Base-by-base conservation (phyloP, 2,888 invertebrate genomes). In the Hyles lineata region DNA sequence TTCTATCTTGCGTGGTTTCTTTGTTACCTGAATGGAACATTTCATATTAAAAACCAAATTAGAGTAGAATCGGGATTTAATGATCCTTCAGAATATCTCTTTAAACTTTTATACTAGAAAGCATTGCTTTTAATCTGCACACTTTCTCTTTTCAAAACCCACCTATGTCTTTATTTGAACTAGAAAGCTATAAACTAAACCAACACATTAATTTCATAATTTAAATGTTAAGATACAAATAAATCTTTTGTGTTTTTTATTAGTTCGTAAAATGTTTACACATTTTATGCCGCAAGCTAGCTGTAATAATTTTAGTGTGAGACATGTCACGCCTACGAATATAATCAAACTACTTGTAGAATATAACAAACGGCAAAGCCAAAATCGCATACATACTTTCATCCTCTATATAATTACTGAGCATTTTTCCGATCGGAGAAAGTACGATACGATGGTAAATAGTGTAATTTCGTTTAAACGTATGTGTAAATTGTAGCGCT, bases 361-460 rank as follows among this genome's bases (percentile, higher is more conserved):
- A 35, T 21, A 74, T 76, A 79, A 82, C 76, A 80, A 83, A 82
- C 79, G 73, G 77, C 77, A 76, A 83, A 21, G 43, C 21, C 63
- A 79, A 76, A 82, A 85, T 83, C 83, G 76, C 80, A 76, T 78
- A 82, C 80, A 76, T 78, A 82, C 89, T 89, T 89, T 89, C 89
- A 87, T 84, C 86, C 83, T 78, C 74, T n/a, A 74, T 81, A 81
- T 86, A 87, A 88, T 88, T 86, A 87, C 83, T 79, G 79, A 79
- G 78, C 83, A 87, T 85, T 87, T 87, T 85, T 85, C 78, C 79
- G 78, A 84, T 79, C 67, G 78, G 87, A 85, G 90, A 90, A 89
- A 90, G 89, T 86, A 67, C 72, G 83, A 74, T 78, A 79, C 84
- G 85, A 83, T 80, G 82, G 80, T 85, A 82, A 81, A 79, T 55